Base-by-base conservation (phyloP, 2,797 vertebrate genomes). In the Tolypeutes matacus region DNA sequence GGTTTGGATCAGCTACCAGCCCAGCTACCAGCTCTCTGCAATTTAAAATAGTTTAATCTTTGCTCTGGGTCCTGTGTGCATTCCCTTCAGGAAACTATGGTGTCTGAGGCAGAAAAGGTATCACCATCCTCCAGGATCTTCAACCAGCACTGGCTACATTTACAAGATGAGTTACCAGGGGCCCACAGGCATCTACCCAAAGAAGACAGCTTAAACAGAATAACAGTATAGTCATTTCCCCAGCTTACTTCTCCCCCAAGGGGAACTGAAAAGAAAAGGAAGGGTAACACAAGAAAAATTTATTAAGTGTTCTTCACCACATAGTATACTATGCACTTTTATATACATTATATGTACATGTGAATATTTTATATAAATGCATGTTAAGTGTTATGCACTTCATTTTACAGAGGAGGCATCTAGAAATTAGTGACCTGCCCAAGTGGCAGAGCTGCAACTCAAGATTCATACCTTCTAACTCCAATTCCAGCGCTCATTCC, bases 11-110 rank as follows among this genome's bases (percentile, higher is more conserved):
- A 85, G 53, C 80, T 80, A 58, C 70, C 39, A 76, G 25, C 49
- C 72, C 23, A 85, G 53, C 80, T 80, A 64, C 76, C 49, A 81
- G 25, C 51, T 95, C 60, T 91, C 42, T 92, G 58, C 70, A 86
- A 58, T 23, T 80, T 83, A 92, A 82, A 93, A 76, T 18, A 65
- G 18, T 76, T 62, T 23, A 88, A 31, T 85, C 76, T 87, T 88
- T 78, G 56, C 39, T 91, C 46, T 93, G 29, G 1, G 49, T 88
- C 70, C 46, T 75, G 36, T 70, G 60, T 70, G 15, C 36, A 49
- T 86, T 86, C 46, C 36, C 64, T 85, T 90, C 20, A 80, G 42
- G 84, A 94, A 88, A 64, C 36, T 11, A 27, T 69, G 69, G 53
- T 89, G 11, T 39, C 51, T 80, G 31, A 39, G n/a, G 53, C 23